Evolutionary conservation across 1,140 invertebrate genomes (phyloP).

Genomic region (Orchesella cincta): DNA sequence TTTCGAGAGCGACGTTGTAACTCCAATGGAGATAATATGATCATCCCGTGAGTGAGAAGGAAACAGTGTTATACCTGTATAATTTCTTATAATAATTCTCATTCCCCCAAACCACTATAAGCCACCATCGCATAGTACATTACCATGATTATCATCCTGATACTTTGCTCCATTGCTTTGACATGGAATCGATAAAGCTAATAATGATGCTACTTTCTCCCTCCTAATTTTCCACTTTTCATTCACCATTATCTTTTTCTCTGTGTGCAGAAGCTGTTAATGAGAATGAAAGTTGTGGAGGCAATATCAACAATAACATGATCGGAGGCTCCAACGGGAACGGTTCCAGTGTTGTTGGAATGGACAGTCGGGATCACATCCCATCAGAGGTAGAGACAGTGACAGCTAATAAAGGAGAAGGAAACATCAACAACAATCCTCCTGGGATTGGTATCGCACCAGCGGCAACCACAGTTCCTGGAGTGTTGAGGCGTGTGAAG

Average conservation of each 20-base stretch:
- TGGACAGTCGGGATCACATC: neutral
- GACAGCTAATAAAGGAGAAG: constrained; percentile 25
- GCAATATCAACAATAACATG: constrained; percentile 23
- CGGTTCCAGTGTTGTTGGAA: neutral
- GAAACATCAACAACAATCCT: constrained; percentile 21
- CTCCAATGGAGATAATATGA: too few relatives aligned
- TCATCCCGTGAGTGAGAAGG: too few relatives aligned
- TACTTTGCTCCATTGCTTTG: too few relatives aligned
- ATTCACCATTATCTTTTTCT: constrained; percentile 5
- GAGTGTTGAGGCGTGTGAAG: constrained; percentile 65
- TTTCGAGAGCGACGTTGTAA: too few relatives aligned
- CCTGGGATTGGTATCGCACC: constrained; percentile 6
- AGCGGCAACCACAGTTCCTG: constrained; percentile 44
- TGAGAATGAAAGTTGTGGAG: constrained; percentile 22
- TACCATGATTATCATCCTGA: too few relatives aligned
- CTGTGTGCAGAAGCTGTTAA: constrained; percentile 13
- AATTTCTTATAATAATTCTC: too few relatives aligned
- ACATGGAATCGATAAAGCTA: too few relatives aligned
- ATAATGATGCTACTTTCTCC: too few relatives aligned
- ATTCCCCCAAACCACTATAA: too few relatives aligned
- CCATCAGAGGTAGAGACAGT: constrained; percentile 14
- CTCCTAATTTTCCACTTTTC: constrained; percentile 17
- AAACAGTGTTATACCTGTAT: too few relatives aligned
- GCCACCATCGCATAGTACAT: too few relatives aligned
- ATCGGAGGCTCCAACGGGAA: neutral